Evolutionary conservation across 2,113 vertebrate species (phyloP), one percentile per base, ranked within the genome.

Genomic region (Anthoscopus minutus): DNA sequence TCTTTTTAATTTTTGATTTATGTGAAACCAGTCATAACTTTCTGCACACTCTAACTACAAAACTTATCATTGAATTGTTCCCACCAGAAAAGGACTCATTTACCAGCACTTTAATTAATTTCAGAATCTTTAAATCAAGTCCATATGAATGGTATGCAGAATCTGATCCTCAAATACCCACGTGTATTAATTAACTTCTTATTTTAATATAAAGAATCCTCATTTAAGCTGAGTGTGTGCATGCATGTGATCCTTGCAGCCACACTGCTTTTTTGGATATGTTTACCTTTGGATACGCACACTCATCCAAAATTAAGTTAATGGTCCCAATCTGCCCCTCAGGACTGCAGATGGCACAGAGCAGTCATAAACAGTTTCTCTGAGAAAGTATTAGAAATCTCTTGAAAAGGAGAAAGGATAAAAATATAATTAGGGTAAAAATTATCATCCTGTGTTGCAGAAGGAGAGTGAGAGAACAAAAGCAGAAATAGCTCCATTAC

Each of bases 141-240:
- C 86, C 90, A 86, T 84, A 88, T 81, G 96, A 95, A 78, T 19
- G 3, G 37, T 86, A 53, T 16, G 16, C 35, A 80, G 40, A 88
- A 47, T 67, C 25, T 83, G 67, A 90, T 86, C 79, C 82, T 86
- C 64, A 90, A 92, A 96, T 95, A 81, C 88, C 89, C 90, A 79
- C 7, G 69, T 90, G 85, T 93, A 95, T 94, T 96, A 96, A 96
- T 97, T 96, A 97, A 93, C 40, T 90, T 95, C 47, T 84, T 57
- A 78, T 88, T 95, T 90, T 96, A 95, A 93, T 94, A 57, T 81
- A 83, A 93, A 42, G 45, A 93, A 90, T 95, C 82, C 60, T 88
- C 51, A 81, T 86, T 94, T 96, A 96, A 96, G 82, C 88, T n/a
- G n/a, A 92, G 44, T 65, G 24, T 80, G 35, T 73, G 71, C 60